A percentile compares a stretch with the other conserved stretches of the same genome.
Conservation (phyloP, 2,113 vertebrate species). For the Alexandromys fortis region DNA sequence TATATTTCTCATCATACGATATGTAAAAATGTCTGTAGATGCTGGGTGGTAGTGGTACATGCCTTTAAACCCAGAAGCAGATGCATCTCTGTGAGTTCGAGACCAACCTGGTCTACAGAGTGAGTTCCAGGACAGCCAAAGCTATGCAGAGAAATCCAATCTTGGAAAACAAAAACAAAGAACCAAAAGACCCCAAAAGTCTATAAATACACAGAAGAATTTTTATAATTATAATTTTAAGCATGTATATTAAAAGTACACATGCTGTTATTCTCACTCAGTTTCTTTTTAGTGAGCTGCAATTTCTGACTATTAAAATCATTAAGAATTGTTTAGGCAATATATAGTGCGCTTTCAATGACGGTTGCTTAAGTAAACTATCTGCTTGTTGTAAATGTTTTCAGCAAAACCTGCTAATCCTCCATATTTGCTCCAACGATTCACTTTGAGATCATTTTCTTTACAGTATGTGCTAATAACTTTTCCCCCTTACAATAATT, state of each 20-base stretch:
- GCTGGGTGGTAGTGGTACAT: neutral
- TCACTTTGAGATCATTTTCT: slow-evolving; percentile 69
- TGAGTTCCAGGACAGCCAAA: neutral
- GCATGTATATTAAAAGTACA: neutral
- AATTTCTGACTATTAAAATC: slow-evolving; percentile 16
- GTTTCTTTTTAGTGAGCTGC: neutral
- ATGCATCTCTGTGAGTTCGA: neutral
- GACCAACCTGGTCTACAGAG: neutral
- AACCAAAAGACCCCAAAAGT: neutral
- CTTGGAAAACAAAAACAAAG: neutral
- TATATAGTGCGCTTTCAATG: neutral
- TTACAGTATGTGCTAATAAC: slow-evolving; percentile 82
- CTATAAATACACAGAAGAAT: neutral
- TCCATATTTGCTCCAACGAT: slow-evolving; percentile 68
- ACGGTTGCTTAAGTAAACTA: slow-evolving; percentile 71
- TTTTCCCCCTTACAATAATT: slow-evolving; percentile 78
- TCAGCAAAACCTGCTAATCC: slow-evolving; percentile 50
- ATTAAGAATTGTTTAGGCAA: slow-evolving; percentile 10
- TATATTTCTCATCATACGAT: neutral
- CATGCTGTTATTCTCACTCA: neutral
- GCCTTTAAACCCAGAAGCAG: neutral
- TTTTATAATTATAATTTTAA: slow-evolving; percentile 38
- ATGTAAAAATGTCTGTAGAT: slow-evolving; percentile 8
- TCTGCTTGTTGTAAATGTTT: slow-evolving; percentile 54
- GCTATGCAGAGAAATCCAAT: neutral